Conservation (phyloP, 2,797 vertebrate species). For the Botia kubotai region DNA sequence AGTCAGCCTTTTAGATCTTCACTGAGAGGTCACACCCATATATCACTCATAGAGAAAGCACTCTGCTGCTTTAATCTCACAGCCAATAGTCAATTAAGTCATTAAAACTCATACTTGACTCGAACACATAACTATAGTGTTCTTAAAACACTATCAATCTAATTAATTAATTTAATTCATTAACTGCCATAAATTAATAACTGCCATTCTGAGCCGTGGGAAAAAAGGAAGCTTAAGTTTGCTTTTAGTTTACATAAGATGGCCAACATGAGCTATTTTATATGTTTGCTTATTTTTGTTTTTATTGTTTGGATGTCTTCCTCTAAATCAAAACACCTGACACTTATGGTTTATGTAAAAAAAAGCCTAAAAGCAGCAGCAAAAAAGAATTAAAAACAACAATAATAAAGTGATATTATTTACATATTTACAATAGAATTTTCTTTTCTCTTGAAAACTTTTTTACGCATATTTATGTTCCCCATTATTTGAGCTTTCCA, state of each 20-base stretch:
- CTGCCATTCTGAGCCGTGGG: not conserved
- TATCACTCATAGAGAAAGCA: slow-evolving; percentile 21
- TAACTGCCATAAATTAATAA: not conserved
- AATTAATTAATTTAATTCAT: not conserved
- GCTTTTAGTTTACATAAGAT: not conserved
- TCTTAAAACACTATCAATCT: not conserved
- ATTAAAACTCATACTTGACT: slow-evolving; percentile 1
- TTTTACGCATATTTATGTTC: no score
- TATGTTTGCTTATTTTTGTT: not conserved
- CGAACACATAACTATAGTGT: not conserved
- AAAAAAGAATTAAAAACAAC: not conserved
- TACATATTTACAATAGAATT: not conserved
- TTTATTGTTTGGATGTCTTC: not conserved
- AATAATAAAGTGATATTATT: not conserved
- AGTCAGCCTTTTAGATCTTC: slow-evolving; percentile 8
- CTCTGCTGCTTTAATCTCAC: slow-evolving; percentile 4
- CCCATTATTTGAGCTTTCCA: slow-evolving; percentile 16
- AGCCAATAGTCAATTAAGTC: slow-evolving; percentile 15
- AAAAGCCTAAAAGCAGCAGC: no score
- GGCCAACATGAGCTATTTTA: not conserved
- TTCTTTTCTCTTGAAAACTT: no score
- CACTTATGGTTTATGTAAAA: no score
- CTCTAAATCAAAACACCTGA: not conserved
- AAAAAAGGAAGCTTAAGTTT: no score
- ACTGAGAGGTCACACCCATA: slow-evolving; percentile 38